Evolutionary conservation across 2,113 vertebrate species (phyloP).

Genomic region (Pyxicephalus adspersus): DNA sequence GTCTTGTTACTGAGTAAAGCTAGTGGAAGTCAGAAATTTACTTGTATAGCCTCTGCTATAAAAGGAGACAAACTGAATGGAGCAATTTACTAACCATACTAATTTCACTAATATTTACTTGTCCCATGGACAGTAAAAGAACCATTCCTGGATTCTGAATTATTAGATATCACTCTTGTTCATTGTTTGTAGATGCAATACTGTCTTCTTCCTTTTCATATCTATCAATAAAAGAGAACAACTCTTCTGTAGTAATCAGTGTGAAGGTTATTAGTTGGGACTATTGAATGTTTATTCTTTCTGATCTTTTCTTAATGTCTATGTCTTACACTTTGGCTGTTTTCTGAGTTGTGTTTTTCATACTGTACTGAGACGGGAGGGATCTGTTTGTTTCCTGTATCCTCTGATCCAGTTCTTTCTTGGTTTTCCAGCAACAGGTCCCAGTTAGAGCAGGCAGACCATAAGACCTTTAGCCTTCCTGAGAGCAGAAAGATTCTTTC

Average conservation of each 20-base stretch:
- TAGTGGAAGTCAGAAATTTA: not conserved
- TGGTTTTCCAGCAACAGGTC: conserved; percentile 89
- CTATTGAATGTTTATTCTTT: too few species aligned
- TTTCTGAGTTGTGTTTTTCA: not conserved
- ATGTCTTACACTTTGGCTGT: not conserved
- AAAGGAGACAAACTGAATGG: not conserved
- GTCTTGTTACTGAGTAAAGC: not conserved
- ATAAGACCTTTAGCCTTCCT: conserved; percentile 97
- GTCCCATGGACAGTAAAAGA: too few species aligned
- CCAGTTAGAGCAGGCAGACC: conserved; percentile 98
- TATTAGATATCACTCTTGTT: too few species aligned
- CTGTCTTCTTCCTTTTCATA: too few species aligned
- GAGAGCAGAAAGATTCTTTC: conserved; percentile 97
- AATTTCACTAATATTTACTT: not conserved
- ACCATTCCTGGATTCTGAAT: too few species aligned
- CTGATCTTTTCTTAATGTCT: too few species aligned
- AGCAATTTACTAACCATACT: not conserved
- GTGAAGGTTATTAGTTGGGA: too few species aligned
- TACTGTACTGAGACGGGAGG: not conserved
- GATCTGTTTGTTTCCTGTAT: conserved; percentile 17
- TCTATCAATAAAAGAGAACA: too few species aligned
- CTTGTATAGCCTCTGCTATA: not conserved
- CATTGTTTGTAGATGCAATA: too few species aligned
- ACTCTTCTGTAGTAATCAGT: too few species aligned
- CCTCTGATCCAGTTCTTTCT: conserved; percentile 47